Percentiles rank a stretch among this genome's conserved stretches.
Conservation (phyloP, 2,797 vertebrate species). For the Chaunax sp. region DNA sequence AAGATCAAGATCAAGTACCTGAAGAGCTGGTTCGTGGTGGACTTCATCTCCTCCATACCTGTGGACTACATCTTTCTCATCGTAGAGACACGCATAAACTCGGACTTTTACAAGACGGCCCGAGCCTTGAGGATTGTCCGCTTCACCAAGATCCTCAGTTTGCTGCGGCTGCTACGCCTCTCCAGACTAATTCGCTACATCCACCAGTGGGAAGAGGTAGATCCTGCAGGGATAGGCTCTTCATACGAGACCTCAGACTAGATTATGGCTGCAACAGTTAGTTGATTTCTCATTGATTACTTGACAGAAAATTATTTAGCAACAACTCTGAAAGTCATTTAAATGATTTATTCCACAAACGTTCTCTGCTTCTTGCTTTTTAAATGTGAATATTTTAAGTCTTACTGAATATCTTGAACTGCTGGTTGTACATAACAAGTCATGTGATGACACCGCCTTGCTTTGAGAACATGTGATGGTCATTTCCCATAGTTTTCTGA, state of each 20-base stretch:
- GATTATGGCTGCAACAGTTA: no score
- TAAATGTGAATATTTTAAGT: not conserved
- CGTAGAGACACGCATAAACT: constrained; percentile 97
- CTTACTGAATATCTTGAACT: not conserved
- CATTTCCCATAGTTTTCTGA: not conserved
- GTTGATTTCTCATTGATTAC: no score
- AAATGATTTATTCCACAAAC: not conserved
- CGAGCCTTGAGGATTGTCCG: constrained; percentile 96
- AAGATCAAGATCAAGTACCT: constrained; percentile 98
- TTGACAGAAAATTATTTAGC: not conserved
- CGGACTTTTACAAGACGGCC: constrained; percentile 98
- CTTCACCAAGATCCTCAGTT: constrained; percentile 98
- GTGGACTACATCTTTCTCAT: constrained; percentile 99
- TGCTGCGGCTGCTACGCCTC: constrained; percentile 93
- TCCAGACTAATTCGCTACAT: constrained; percentile 98
- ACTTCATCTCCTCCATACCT: constrained; percentile 98
- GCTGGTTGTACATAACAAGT: not conserved
- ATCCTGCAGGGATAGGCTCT: constrained; percentile 7
- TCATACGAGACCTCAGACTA: constrained; percentile 4
- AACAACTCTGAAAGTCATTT: not conserved
- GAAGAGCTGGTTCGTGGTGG: constrained; percentile 98
- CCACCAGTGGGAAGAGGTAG: constrained; percentile 99
- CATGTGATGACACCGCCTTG: not conserved
- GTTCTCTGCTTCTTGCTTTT: not conserved
- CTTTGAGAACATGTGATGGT: not conserved